Evolutionary conservation across 2,113 vertebrate species (phyloP), one percentile per base, ranked within the genome.

Genomic region (Ancistrus triradiatus): DNA sequence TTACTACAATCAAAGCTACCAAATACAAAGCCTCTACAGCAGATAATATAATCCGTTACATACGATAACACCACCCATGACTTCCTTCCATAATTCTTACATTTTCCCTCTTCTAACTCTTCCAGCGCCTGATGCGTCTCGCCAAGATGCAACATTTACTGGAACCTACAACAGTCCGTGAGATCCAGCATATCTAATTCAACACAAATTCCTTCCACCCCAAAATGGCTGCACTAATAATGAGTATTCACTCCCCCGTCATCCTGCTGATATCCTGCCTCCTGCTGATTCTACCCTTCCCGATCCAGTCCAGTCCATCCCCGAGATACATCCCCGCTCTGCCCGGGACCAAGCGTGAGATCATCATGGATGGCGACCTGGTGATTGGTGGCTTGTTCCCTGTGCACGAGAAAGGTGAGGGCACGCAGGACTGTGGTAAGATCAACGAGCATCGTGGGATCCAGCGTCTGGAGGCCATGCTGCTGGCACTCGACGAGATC

Each of bases 401-500:
- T 2, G 88, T 99, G 62, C 97, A 99, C 0, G 95, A 99, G 80
- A 98, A 98, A 80, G 96, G 96, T 17, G 86, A 85, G 0, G 95
- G 95, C 10, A 85, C 85, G 48, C 94, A 95, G 79, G 95, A 97
- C 63, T 98, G 96, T 0, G 96, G 96, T 7, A 93, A 93, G 59
- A 93, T 99, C 75, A 99, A 99, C 0, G 92, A 92, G 64, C 90
- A 93, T 51, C 86, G 96, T 1, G 96, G 96, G n/a, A 94, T 99
- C 82, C 95, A 99, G 81, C 89, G 96, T 52, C 85, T 99, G 69
- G 96, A 99, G 75, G 95, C 96, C 80, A 99, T 99, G 96, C 86
- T 99, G 42, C 91, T 99, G 0, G 95, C 96, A 0, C 82, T 99
- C 58, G 96, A 99, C 0, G 92, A 91, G 78, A 98, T 99, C 81